phyloP scores from a whole-genome alignment of 2,888 invertebrate species.

The Tolmerus cingulatus region DNA sequence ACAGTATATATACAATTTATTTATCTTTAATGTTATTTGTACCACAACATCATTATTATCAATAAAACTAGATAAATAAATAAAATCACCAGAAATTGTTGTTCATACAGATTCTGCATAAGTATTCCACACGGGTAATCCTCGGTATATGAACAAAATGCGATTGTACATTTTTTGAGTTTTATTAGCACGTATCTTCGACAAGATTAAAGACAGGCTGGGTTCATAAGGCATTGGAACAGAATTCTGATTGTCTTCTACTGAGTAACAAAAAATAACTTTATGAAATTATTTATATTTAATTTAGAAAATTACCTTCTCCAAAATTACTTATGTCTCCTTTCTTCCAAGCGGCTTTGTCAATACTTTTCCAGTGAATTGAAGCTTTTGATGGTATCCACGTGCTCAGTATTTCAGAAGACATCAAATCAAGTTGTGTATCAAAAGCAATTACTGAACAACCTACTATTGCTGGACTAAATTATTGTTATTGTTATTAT shows the following conservation, averaged over 20 bases:
- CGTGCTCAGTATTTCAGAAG: slow-evolving; percentile 63
- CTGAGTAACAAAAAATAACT: background rate
- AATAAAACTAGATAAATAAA: background rate
- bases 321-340: slow-evolving; percentile 54
- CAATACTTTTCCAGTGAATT: slow-evolving; percentile 64
- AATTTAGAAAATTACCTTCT: slow-evolving; percentile 49
- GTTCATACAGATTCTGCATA: background rate
- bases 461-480: slow-evolving; percentile 66
- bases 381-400: slow-evolving; percentile 61
- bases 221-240: slow-evolving; percentile 38
- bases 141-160: slow-evolving; percentile 51
- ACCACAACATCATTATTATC: background rate
- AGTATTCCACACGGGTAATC: slow-evolving; percentile 51
- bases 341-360: slow-evolving; percentile 62
- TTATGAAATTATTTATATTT: background rate
- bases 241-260: background rate
- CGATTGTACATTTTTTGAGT: slow-evolving; percentile 48
- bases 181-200: slow-evolving; percentile 46
- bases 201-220: slow-evolving; percentile 48
- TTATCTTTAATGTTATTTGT: background rate
- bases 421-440: slow-evolving; percentile 64
- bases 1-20: too few relatives aligned
- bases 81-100: background rate
- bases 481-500: background rate
- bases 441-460: slow-evolving; percentile 66